phyloP scores from a whole-genome alignment of 2,113 vertebrate genomes.

The Taxidea taxus region DNA sequence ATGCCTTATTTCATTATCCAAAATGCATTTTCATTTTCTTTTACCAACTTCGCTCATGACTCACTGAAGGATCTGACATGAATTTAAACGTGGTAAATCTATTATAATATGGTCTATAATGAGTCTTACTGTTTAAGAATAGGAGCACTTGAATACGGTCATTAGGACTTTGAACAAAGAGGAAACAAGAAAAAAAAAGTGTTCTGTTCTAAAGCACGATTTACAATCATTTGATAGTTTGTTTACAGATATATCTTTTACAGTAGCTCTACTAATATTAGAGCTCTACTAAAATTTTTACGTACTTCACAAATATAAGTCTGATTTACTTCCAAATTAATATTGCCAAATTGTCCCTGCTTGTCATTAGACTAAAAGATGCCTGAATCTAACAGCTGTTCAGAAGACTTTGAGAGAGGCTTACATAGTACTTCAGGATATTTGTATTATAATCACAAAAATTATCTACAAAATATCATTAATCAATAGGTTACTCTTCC shows the following conservation, averaged over 20 bases:
- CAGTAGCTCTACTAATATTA: not conserved
- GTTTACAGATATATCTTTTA: not conserved
- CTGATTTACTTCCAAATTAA: not conserved
- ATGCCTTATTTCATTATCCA: not conserved
- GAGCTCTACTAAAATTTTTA: not conserved
- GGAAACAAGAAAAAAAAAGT: not conserved
- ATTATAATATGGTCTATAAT: not conserved
- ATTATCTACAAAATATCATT: not conserved
- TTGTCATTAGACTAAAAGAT: not conserved
- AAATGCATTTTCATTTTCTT: not conserved
- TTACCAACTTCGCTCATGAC: not conserved
- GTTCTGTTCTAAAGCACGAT: not conserved
- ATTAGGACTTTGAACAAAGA: not conserved
- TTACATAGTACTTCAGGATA: not conserved
- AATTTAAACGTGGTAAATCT: not conserved
- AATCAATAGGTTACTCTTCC: not conserved
- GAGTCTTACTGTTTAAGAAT: not conserved
- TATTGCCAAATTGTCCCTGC: not conserved
- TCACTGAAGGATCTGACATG: not conserved
- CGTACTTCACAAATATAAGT: constrained; percentile 19
- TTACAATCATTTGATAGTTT: not conserved
- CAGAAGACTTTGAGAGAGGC: not conserved
- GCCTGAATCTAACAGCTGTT: not conserved
- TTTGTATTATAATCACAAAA: not conserved
- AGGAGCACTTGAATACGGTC: not conserved